Evolutionary conservation across 2,888 invertebrate species (phyloP).

Genomic region (Acanthosepion esculentum): DNA sequence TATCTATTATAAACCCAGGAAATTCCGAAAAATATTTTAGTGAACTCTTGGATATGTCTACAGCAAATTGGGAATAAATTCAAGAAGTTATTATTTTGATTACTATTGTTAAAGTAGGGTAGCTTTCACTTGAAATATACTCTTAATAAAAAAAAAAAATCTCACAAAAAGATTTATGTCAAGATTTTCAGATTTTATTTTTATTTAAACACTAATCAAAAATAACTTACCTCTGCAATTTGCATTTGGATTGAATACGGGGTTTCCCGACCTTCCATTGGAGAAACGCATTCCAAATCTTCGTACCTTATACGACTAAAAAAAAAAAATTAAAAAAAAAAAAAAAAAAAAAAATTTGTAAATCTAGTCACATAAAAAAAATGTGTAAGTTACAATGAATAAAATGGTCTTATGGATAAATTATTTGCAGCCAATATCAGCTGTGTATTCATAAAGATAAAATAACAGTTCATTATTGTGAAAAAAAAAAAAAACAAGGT

Average conservation of each 20-base stretch:
- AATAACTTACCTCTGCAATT: constrained; percentile 66
- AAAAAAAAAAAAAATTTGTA: not conserved
- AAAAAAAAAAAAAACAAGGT: too few relatives aligned
- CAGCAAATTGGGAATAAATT: too few relatives aligned
- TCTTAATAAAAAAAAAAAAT: too few relatives aligned
- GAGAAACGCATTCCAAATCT: constrained; percentile 92
- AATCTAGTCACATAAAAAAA: not conserved
- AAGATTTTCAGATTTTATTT: not conserved
- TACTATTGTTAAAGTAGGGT: too few relatives aligned
- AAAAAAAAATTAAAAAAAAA: constrained; percentile 49
- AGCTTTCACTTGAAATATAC: too few relatives aligned
- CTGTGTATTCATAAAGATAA: not conserved
- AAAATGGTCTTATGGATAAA: not conserved
- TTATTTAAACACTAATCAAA: not conserved
- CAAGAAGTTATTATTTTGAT: too few relatives aligned
- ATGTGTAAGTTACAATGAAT: not conserved
- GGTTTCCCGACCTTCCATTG: constrained; percentile 95
- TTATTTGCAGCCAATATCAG: not conserved
- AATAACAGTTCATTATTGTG: too few relatives aligned
- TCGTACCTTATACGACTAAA: constrained; percentile 89
- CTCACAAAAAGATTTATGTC: too few relatives aligned
- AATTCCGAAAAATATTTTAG: too few relatives aligned
- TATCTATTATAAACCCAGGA: too few relatives aligned
- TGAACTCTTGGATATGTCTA: too few relatives aligned
- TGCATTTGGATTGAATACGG: constrained; percentile 81